Percentiles rank a stretch among this genome's conserved stretches.
Conservation (phyloP, 1,140 invertebrate genomes). For the Zeugodacus cucurbitae region DNA sequence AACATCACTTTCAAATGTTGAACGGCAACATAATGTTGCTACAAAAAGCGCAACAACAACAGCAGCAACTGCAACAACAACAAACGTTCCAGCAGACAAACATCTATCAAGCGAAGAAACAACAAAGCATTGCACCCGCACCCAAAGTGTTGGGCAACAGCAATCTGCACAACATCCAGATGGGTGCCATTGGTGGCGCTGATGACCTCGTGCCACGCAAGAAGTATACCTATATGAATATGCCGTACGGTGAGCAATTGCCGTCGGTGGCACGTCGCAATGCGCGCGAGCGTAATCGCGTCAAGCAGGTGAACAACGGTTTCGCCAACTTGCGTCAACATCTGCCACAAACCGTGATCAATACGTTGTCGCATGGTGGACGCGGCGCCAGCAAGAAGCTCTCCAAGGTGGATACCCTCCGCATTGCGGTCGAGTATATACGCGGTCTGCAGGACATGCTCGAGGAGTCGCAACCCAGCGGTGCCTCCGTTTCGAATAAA, state of each 20-base stretch:
- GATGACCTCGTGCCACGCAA: constrained; percentile 70
- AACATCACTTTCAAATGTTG: constrained; percentile 58
- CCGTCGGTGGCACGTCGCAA: constrained; percentile 91
- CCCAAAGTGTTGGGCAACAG: constrained; percentile 62
- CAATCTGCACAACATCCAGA: constrained; percentile 62
- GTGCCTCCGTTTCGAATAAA: not conserved
- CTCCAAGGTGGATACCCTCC: constrained; percentile 94
- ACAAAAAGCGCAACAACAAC: constrained; percentile 49
- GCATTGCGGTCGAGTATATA: constrained; percentile 95
- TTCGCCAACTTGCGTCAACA: constrained; percentile 89
- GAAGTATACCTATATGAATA: constrained; percentile 75
- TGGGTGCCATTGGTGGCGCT: constrained; percentile 38
- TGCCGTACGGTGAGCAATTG: constrained; percentile 74
- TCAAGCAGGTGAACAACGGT: constrained; percentile 96
- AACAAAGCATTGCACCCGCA: constrained; percentile 60
- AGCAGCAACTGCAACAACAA: constrained; percentile 50
- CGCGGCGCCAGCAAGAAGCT: constrained; percentile 85
- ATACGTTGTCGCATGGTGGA: constrained; percentile 74
- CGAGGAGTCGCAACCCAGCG: constrained; percentile 69
- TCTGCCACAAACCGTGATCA: constrained; percentile 81
- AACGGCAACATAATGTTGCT: constrained; percentile 58
- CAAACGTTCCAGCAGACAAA: constrained; percentile 46
- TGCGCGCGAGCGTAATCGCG: constrained; percentile 91
- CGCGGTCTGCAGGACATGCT: constrained; percentile 85
- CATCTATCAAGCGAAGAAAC: constrained; percentile 43